A percentile compares a stretch with the other conserved stretches of the same genome.
phyloP scores from a whole-genome alignment of 2,888 invertebrate species.

The Coelinius sp. region DNA sequence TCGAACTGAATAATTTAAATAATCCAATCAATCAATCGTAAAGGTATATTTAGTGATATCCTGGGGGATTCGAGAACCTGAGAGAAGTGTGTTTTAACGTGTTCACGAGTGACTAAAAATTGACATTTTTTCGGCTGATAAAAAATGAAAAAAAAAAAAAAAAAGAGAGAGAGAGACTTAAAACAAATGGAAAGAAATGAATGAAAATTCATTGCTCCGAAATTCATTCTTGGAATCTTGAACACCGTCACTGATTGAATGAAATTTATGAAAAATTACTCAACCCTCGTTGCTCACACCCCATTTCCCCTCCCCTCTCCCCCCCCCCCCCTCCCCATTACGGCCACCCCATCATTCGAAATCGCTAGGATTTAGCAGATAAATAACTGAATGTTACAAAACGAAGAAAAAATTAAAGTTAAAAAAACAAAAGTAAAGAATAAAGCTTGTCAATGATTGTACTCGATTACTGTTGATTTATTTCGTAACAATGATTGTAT shows the following conservation, averaged over 20 bases:
- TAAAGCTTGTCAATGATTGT: conserved; percentile 68
- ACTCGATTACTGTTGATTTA: conserved; percentile 40
- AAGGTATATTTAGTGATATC: conserved; percentile 5
- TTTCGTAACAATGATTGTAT: neutral
- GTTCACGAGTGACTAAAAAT: conserved; percentile 18
- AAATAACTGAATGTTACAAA: conserved; percentile 64
- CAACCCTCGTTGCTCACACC: conserved; percentile 22
- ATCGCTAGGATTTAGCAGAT: conserved; percentile 62
- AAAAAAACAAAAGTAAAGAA: conserved; percentile 56
- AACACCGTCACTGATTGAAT: conserved; percentile 23
- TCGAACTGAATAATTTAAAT: conserved; percentile 31
- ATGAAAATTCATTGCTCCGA: conserved; percentile 6
- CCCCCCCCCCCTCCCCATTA: conserved; percentile 24
- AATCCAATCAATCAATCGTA: conserved; percentile 1
- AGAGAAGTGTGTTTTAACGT: neutral
- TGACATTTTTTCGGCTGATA: conserved; percentile 12
- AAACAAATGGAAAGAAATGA: conserved; percentile 13
- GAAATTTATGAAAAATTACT: neutral
- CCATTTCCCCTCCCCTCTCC: conserved; percentile 6
- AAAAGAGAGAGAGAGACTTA: conserved; percentile 19
- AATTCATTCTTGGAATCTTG: conserved; percentile 29
- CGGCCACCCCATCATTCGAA: conserved; percentile 39
- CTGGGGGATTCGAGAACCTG: conserved; percentile 1
- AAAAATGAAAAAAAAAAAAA: neutral
- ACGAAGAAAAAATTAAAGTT: conserved; percentile 20